Conservation (phyloP, 2,888 invertebrate genomes). For the Scelioninae gen. 1 region DNA sequence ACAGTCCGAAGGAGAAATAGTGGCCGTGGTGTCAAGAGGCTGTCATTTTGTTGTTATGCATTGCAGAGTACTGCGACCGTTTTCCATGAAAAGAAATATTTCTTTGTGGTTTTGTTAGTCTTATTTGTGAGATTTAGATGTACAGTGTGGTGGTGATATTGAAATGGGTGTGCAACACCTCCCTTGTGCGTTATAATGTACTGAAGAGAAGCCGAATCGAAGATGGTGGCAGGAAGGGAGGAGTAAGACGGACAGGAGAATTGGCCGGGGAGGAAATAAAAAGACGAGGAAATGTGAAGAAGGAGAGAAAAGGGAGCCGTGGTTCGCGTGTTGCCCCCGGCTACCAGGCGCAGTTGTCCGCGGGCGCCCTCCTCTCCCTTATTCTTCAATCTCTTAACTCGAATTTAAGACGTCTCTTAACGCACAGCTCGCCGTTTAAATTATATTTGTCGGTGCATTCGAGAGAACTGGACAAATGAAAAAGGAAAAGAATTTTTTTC, state of each 20-base stretch:
- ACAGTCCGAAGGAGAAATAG: constrained; percentile 48
- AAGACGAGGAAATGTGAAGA: constrained; percentile 54
- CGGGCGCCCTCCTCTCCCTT: constrained; percentile 76
- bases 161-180: constrained; percentile 62
- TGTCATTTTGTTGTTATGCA: constrained; percentile 47
- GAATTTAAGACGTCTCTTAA: constrained; percentile 65
- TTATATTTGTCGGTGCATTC: constrained; percentile 12
- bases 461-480: constrained; percentile 6
- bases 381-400: constrained; percentile 76
- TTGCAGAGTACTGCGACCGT: constrained; percentile 23
- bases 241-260: constrained; percentile 60
- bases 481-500: too few relatives aligned
- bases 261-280: constrained; percentile 54
- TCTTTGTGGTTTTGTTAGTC: too few relatives aligned
- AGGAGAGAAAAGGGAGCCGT: constrained; percentile 64
- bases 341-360: constrained; percentile 75
- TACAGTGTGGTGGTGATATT: too few relatives aligned
- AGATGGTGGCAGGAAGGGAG: constrained; percentile 45
- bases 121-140: too few relatives aligned
- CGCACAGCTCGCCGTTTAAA: constrained; percentile 66
- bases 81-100: too few relatives aligned
- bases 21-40: constrained; percentile 34
- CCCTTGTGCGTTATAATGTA: constrained; percentile 42
- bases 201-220: constrained; percentile 38
- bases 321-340: constrained; percentile 79